These are phyloP conservation scores for Litoditis marina DNA, from an alignment of 2,888 invertebrate genomes.

Conservation along the genomic window DNA sequence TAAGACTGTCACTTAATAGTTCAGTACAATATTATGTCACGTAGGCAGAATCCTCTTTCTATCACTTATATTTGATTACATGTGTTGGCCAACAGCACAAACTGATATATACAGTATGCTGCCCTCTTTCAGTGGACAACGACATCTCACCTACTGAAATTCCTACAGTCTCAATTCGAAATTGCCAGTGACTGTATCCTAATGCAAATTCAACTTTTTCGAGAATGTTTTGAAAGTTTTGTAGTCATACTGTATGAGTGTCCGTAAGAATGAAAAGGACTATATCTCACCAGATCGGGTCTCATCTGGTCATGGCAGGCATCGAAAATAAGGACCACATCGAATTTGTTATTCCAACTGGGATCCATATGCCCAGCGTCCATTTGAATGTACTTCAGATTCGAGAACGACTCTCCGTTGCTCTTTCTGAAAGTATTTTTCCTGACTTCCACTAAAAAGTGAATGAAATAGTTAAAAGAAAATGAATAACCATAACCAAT, in stretches of 20 bases:
- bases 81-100: too few relatives aligned
- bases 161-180: background rate
- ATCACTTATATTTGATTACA: too few relatives aligned
- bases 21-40: too few relatives aligned
- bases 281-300: conserved; percentile 49
- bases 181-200: background rate
- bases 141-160: background rate
- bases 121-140: background rate
- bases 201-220: background rate
- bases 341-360: conserved; percentile 40
- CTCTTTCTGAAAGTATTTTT: conserved; percentile 17
- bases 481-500: too few relatives aligned
- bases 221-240: too few relatives aligned
- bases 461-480: background rate
- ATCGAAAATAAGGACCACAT: conserved; percentile 48
- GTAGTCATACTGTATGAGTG: too few relatives aligned
- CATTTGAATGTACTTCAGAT: conserved; percentile 31
- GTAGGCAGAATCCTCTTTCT: too few relatives aligned
- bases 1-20: too few relatives aligned
- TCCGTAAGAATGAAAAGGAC: too few relatives aligned
- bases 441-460: too few relatives aligned
- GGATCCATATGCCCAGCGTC: conserved; percentile 38
- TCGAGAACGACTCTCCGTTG: conserved; percentile 23
- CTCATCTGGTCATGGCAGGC: conserved; percentile 51
- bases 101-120: too few relatives aligned